Conservation (phyloP, 2,888 invertebrate genomes). For the Argyra leucocephala region DNA sequence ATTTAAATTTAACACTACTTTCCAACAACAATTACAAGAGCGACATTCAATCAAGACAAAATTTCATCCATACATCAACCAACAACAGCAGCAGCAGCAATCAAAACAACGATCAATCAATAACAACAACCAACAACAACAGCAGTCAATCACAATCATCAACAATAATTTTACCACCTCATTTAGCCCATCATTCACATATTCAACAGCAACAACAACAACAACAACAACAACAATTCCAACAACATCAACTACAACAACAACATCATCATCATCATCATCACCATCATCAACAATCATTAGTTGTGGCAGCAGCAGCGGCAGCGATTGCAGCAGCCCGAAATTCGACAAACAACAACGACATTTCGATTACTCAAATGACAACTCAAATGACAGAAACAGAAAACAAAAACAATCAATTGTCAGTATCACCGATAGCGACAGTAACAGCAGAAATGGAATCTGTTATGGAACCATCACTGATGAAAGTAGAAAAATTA, state of each 20-base stretch:
- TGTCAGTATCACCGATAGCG: conserved; percentile 39
- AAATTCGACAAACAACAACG: conserved; percentile 17
- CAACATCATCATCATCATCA: conserved; percentile 18
- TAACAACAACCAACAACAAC: conserved; percentile 15
- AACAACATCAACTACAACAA: conserved; percentile 10
- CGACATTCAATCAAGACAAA: conserved; percentile 23
- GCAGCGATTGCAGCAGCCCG: conserved; percentile 22
- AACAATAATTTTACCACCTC: conserved; percentile 15
- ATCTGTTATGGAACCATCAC: neutral
- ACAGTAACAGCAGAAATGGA: conserved; percentile 40
- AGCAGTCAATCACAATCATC: conserved; percentile 13
- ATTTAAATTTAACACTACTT: neutral
- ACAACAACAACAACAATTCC: conserved; percentile 15
- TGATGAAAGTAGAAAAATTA: neutral
- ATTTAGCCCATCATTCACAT: conserved; percentile 16
- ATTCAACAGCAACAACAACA: conserved; percentile 11
- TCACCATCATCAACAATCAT: conserved; percentile 20
- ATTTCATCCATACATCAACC: conserved; percentile 19
- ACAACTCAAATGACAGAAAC: conserved; percentile 30
- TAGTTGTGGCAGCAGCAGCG: conserved; percentile 25
- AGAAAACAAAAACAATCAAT: conserved; percentile 33
- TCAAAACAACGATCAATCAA: conserved; percentile 12
- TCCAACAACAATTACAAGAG: conserved; percentile 16
- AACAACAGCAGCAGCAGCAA: conserved; percentile 18
- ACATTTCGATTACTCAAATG: conserved; percentile 19